Conservation (phyloP, 2,113 vertebrate species). For the Barbus barbus region DNA sequence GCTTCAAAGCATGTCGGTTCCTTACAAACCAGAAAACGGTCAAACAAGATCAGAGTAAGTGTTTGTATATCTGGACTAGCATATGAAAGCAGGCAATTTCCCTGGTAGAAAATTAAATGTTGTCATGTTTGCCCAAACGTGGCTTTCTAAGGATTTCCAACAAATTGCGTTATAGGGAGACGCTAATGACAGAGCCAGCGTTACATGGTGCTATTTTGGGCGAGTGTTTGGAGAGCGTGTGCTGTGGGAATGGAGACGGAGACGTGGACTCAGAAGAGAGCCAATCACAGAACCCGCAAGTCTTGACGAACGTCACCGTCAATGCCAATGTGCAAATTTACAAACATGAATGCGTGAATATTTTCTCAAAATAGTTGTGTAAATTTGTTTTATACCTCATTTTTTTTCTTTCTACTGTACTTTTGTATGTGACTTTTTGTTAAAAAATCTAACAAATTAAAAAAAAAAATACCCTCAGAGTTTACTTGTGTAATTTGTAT, state of each 20-base stretch:
- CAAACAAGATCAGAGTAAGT: not conserved
- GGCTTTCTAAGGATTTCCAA: not conserved
- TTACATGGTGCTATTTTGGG: slow-evolving; percentile 71
- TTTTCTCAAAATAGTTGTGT: slow-evolving; percentile 73
- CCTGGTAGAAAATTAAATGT: not conserved
- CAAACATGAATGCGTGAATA: slow-evolving; percentile 36
- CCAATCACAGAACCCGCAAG: slow-evolving; percentile 42
- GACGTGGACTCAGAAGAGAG: slow-evolving; percentile 13
- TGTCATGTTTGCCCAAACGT: not conserved
- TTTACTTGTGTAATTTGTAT: slow-evolving; percentile 39
- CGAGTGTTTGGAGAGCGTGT: slow-evolving; percentile 41
- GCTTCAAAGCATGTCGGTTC: slow-evolving; percentile 54
- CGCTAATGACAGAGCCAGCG: slow-evolving; percentile 62
- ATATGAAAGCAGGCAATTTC: not conserved
- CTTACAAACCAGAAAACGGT: slow-evolving; percentile 14
- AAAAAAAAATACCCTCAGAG: slow-evolving; percentile 17
- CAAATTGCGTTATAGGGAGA: slow-evolving; percentile 66
- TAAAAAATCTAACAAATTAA: slow-evolving; percentile 59
- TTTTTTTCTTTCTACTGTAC: slow-evolving; percentile 88
- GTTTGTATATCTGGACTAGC: not conserved
- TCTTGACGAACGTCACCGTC: slow-evolving; percentile 36
- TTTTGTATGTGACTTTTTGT: slow-evolving; percentile 71
- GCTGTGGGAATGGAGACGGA: slow-evolving; percentile 4
- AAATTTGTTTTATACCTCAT: slow-evolving; percentile 95
- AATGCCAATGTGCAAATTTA: slow-evolving; percentile 56